Conservation (phyloP, 2,888 invertebrate genomes). For the Phytoseiulus persimilis region DNA sequence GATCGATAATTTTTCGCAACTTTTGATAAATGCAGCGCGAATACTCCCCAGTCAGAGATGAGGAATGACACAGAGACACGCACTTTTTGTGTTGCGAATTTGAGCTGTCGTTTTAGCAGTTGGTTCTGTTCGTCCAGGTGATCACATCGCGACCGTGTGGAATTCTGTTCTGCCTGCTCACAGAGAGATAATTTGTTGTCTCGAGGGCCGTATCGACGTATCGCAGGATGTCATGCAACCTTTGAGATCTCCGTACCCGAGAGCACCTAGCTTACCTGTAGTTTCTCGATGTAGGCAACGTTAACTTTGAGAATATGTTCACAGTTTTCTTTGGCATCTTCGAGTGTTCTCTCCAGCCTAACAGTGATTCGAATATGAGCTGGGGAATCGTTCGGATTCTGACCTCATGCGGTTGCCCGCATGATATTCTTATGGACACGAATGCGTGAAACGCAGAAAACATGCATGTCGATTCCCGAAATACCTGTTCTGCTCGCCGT, state of each 20-base stretch:
- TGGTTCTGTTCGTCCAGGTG: constrained; percentile 29
- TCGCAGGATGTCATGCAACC: too few relatives aligned
- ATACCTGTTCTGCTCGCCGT: constrained; percentile 21
- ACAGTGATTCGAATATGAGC: not conserved
- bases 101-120: constrained; percentile 19
- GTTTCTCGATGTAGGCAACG: constrained; percentile 26
- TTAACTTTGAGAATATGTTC: constrained; percentile 32
- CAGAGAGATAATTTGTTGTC: not conserved
- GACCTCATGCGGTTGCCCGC: too few relatives aligned
- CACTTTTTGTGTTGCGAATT: constrained; percentile 17
- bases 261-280: constrained; percentile 14
- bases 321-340: constrained; percentile 29
- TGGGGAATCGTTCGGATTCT: too few relatives aligned
- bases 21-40: too few relatives aligned
- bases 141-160: not conserved
- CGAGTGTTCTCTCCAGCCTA: constrained; percentile 15
- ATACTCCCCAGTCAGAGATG: too few relatives aligned
- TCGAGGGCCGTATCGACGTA: too few relatives aligned
- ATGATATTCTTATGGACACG: too few relatives aligned
- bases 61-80: not conserved
- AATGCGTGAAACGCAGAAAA: too few relatives aligned
- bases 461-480: too few relatives aligned
- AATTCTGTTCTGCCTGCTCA: constrained; percentile 9
- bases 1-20: too few relatives aligned
- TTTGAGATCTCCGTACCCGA: too few relatives aligned